phyloP scores from a whole-genome alignment of 1,140 invertebrate genomes.

The Bactericera cockerelli region DNA sequence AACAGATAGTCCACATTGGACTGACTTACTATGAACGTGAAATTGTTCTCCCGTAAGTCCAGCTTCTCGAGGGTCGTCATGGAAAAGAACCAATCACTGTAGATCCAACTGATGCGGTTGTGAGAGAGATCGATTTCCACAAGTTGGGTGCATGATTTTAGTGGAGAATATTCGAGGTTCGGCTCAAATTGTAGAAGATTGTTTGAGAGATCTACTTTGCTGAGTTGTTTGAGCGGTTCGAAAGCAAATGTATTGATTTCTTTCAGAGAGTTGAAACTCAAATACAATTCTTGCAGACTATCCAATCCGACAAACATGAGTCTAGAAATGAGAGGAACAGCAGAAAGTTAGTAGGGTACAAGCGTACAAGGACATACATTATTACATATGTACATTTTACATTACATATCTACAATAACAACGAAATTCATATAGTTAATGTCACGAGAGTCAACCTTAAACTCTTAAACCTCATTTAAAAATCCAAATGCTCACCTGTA shows the following conservation, averaged over 20 bases:
- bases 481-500: too few species aligned
- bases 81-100: conserved; percentile 38
- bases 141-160: conserved; percentile 33
- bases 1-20: too few species aligned
- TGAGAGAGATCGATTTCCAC: conserved; percentile 39
- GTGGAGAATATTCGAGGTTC: conserved; percentile 31
- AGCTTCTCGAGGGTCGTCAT: conserved; percentile 32
- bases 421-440: not conserved
- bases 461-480: not conserved
- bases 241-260: not conserved
- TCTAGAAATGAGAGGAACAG: conserved; percentile 22
- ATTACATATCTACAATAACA: not conserved
- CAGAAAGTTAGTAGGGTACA: too few species aligned
- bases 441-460: not conserved
- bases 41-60: conserved; percentile 41
- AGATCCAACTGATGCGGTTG: conserved; percentile 41
- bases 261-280: conserved; percentile 32
- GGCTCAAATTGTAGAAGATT: conserved; percentile 7
- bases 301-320: conserved; percentile 33
- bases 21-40: conserved; percentile 20
- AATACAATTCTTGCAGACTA: conserved; percentile 34
- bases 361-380: too few species aligned
- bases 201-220: conserved; percentile 7
- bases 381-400: not conserved
- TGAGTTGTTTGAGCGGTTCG: not conserved